These are phyloP conservation scores for Drosophila suboccidentalis DNA, from an alignment of 2,888 invertebrate species.

Conservation along the genomic window DNA sequence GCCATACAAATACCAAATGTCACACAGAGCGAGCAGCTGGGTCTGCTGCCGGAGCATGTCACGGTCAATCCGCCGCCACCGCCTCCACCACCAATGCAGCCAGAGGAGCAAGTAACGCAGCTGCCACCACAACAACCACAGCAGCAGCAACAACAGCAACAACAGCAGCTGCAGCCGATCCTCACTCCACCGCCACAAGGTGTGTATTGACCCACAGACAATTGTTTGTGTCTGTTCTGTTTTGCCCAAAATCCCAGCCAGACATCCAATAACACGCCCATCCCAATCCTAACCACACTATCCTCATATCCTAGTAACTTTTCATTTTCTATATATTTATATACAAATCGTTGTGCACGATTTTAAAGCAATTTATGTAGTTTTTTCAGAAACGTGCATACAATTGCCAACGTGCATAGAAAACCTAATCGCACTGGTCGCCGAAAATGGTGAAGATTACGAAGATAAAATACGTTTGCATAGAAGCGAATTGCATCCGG, in stretches of 20 bases:
- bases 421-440: constrained; percentile 88
- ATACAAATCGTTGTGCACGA: constrained; percentile 77
- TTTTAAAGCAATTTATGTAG: constrained; percentile 86
- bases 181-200: constrained; percentile 65
- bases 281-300: constrained; percentile 3
- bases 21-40: constrained; percentile 48
- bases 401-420: constrained; percentile 86
- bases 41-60: constrained; percentile 58
- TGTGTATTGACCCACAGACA: constrained; percentile 55
- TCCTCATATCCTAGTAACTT: constrained; percentile 50
- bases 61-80: constrained; percentile 65
- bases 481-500: constrained; percentile 85
- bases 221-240: constrained; percentile 47
- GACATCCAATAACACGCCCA: constrained; percentile 16
- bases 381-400: constrained; percentile 86
- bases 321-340: constrained; percentile 13
- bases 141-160: constrained; percentile 27
- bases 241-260: constrained; percentile 28
- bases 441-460: constrained; percentile 89
- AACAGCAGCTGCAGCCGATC: constrained; percentile 20
- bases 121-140: constrained; percentile 25
- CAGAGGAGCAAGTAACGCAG: constrained; percentile 44
- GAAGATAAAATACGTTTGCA: constrained; percentile 88
- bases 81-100: constrained; percentile 64
- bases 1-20: constrained; percentile 86